Evolutionary conservation across 64 coral and sea anemone genomes (phyloP), one percentile per base, ranked within the genome.

Genomic region (Pocillopora damicornis): DNA sequence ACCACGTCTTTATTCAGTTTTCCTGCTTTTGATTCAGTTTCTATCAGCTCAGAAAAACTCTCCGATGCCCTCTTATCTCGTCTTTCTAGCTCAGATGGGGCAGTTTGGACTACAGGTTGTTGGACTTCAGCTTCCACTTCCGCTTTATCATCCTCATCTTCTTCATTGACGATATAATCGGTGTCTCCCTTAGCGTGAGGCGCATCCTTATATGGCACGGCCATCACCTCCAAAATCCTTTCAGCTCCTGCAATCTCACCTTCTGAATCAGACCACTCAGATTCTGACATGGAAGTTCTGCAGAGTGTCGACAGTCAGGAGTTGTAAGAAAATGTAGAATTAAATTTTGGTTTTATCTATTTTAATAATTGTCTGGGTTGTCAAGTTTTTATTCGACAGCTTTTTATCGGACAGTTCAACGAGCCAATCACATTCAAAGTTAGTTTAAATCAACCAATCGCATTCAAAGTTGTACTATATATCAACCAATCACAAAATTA

Each of bases 1-100:
- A 92, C 87, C 58, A 95, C 82, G 14, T 95, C 90, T 60, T 87
- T 95, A 73, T 98, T 94, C 4, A 98, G 63, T 26, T 42, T 76
- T 61, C 96, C 96, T 11, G 82, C 58, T 58, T 67, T 63, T 4
- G 88, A 37, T 77, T 95, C 86, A 4, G 36, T 73, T 18, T 75
- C 81, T 23, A 96, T 92, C 30, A 96, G 81, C 15, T 92, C 78
- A 37, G 87, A 77, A 51, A 96, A 93, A 30, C 88, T 81, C 56
- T 80, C 65, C 10, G 83, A 90, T 1, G 62, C 25, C 65, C 30
- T 18, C 16, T 89, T 63, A 23, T 85, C 89, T 1, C 72, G 60
- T 61, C 84, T 81, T 13, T 88, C 87, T 20, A 88, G 75, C 23
- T 81, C 36, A 77, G 71, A 37, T 34, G 74, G 86, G 13, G 60